These are phyloP conservation scores for Lontra canadensis DNA, from an alignment of 2,113 vertebrate species.

Conservation along the genomic window DNA sequence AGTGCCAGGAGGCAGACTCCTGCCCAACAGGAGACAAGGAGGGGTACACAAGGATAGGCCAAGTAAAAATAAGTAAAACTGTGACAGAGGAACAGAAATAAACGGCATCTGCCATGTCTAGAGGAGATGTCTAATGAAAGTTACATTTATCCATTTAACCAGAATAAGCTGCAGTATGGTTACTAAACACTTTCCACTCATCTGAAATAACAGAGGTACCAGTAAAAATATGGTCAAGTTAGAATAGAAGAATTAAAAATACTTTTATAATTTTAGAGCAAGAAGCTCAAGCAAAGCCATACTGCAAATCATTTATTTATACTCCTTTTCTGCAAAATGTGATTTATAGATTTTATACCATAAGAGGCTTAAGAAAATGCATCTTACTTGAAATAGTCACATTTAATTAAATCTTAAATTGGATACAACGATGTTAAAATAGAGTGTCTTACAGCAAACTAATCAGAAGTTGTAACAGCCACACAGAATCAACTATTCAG, in stretches of 20 bases:
- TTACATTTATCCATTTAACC: background rate
- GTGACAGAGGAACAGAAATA: conserved; percentile 80
- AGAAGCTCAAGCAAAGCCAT: background rate
- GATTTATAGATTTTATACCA: background rate
- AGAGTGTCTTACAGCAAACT: background rate
- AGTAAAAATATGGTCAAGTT: background rate
- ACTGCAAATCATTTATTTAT: conserved; percentile 29
- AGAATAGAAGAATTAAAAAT: background rate
- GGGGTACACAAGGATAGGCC: conserved; percentile 84
- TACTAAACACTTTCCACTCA: background rate
- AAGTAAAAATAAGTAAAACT: conserved; percentile 82
- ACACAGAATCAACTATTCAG: background rate
- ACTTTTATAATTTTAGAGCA: background rate
- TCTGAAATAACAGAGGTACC: background rate
- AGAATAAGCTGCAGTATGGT: background rate
- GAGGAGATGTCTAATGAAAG: conserved; percentile 15
- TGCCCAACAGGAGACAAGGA: conserved; percentile 86
- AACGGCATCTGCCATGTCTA: conserved; percentile 71
- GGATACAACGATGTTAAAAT: background rate
- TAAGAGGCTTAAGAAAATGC: background rate
- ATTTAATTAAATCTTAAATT: background rate
- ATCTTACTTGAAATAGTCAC: background rate
- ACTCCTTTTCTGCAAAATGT: background rate
- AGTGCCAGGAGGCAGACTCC: conserved; percentile 90
- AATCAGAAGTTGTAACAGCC: background rate